phyloP scores from a whole-genome alignment of 2,888 invertebrate species.

The Polyommatus iphigenia region DNA sequence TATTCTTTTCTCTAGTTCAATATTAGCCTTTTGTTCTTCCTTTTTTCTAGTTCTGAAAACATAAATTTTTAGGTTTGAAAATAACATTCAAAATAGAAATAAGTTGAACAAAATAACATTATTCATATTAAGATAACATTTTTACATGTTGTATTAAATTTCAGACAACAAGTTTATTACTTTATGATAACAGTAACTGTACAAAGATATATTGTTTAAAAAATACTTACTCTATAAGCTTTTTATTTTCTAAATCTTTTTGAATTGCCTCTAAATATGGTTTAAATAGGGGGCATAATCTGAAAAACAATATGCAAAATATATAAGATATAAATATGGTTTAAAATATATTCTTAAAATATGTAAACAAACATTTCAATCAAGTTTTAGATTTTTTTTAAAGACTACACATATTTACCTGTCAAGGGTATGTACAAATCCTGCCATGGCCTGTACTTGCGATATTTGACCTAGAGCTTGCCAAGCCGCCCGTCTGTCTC shows the following conservation, averaged over 20 bases:
- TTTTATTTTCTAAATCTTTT: conserved; percentile 90
- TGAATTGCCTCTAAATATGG: conserved; percentile 95
- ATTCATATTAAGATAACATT: neutral
- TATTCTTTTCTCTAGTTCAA: conserved; percentile 81
- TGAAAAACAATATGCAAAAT: conserved; percentile 45
- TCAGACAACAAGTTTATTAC: neutral
- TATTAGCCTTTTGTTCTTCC: conserved; percentile 77
- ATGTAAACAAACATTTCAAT: neutral
- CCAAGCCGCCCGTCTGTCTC: conserved; percentile 96
- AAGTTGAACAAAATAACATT: conserved; percentile 4
- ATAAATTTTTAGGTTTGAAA: neutral
- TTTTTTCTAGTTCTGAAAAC: conserved; percentile 69
- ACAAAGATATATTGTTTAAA: neutral
- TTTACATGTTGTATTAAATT: neutral
- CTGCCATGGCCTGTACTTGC: conserved; percentile 93
- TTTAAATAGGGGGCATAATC: conserved; percentile 93
- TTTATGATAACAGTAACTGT: neutral
- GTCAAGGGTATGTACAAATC: conserved; percentile 93
- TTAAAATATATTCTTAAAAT: no score
- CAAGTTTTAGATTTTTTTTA: neutral
- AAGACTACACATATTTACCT: conserved; percentile 54
- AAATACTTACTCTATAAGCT: conserved; percentile 67
- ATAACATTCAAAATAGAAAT: neutral
- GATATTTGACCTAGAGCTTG: conserved; percentile 92
- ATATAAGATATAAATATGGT: neutral